Evolutionary conservation across 2,888 invertebrate species (phyloP).

Genomic region (Zhuqinia jingwanae): DNA sequence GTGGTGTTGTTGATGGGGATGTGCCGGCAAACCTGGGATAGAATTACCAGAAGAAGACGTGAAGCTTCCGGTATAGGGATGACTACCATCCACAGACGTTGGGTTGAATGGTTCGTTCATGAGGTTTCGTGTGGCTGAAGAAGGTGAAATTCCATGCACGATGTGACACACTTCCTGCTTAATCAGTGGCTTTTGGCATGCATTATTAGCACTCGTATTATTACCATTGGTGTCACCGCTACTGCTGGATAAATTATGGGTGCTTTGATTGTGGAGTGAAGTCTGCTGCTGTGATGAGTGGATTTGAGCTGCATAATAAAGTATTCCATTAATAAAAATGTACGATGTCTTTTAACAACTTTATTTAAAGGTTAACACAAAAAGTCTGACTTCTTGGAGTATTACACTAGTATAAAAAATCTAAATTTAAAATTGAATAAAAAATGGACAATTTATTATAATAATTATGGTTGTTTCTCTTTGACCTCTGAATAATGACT

Average conservation of each 20-base stretch:
- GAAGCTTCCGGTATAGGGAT: slow-evolving; percentile 72
- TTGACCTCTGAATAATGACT: neutral
- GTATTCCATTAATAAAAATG: neutral
- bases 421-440: too few species aligned
- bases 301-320: slow-evolving; percentile 49
- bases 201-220: slow-evolving; percentile 43
- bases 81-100: slow-evolving; percentile 69
- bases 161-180: slow-evolving; percentile 73
- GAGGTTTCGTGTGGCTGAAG: slow-evolving; percentile 70
- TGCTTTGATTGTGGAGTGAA: slow-evolving; percentile 11
- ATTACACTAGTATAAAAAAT: too few species aligned
- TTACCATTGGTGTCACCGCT: slow-evolving; percentile 27
- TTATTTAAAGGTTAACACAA: neutral
- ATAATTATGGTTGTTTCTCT: neutral
- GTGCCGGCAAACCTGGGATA: slow-evolving; percentile 63
- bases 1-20: slow-evolving; percentile 69
- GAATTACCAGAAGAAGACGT: slow-evolving; percentile 65
- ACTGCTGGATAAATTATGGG: slow-evolving; percentile 18
- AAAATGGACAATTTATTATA: too few species aligned
- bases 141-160: slow-evolving; percentile 73
- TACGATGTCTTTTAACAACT: neutral
- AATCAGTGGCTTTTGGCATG: slow-evolving; percentile 66
- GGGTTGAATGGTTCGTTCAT: slow-evolving; percentile 69
- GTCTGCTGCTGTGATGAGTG: slow-evolving; percentile 52
- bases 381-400: too few species aligned